Evolutionary conservation across 2,888 invertebrate genomes (phyloP).

Genomic region (Mamestra brassicae): DNA sequence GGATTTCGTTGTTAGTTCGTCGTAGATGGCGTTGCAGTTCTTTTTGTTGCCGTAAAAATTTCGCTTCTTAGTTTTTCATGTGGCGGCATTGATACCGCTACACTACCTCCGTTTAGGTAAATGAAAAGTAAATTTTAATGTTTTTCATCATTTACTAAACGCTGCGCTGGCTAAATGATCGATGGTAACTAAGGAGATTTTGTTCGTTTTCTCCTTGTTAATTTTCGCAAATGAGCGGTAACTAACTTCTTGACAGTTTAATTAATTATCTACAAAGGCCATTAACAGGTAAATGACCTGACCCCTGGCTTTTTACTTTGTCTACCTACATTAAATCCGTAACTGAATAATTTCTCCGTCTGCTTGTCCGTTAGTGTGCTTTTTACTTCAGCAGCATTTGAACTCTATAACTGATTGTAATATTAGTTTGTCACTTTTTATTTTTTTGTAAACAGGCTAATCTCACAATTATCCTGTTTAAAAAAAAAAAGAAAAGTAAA

Average conservation of each 20-base stretch:
- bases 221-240: slow-evolving; percentile 13
- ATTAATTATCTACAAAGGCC: slow-evolving; percentile 27
- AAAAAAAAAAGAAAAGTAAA: too few species aligned
- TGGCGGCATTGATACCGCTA: too few species aligned
- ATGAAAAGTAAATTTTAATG: not conserved
- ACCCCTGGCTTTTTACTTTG: not conserved
- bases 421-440: too few species aligned
- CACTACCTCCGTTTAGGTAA: too few species aligned
- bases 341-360: not conserved
- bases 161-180: not conserved
- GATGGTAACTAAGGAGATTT: slow-evolving; percentile 2
- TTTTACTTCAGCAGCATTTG: not conserved
- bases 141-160: not conserved
- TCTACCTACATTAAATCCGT: not conserved
- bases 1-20: too few species aligned
- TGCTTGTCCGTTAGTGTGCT: not conserved
- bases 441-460: too few species aligned
- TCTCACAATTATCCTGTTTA: too few species aligned
- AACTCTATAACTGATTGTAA: not conserved
- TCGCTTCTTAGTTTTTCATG: too few species aligned
- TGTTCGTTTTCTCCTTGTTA: not conserved
- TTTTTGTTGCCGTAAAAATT: too few species aligned
- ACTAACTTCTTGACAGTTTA: slow-evolving; percentile 11
- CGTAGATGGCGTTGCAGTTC: too few species aligned
- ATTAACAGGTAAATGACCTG: slow-evolving; percentile 33